Base-by-base conservation (phyloP, 2,888 invertebrate species). In the Caenorhabditis japonica region DNA sequence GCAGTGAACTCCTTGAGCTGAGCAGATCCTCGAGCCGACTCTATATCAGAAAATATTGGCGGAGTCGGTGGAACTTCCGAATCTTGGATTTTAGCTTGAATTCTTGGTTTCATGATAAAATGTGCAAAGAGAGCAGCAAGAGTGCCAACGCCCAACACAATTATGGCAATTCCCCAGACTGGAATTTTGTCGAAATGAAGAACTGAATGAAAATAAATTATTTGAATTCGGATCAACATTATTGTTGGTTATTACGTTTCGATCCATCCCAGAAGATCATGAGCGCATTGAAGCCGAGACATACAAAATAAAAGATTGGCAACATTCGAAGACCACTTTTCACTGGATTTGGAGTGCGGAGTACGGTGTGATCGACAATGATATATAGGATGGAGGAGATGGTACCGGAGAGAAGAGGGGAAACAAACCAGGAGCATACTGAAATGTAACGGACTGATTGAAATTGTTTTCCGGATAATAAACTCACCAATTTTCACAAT, bases 351-450 rank as follows among this genome's bases (percentile, higher is more conserved):
- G 74, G 66, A 46, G 74, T 70, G 49, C 82, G 27, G n/a, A 87
- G 90, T 79, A 97, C 94, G 85, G 92, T 92, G 75, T 91, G 91
- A 77, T 93, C 92, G 79, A 97, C 93, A 75, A 93, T 87, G 89
- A 93, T 91, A 88, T 92, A 95, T 60, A 97, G 90, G 38, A 91
- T 76, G 39, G 92, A 92, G 4, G 97, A 96, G 55, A 94, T 93
- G 1, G 92, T 83, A 2, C 97, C 97, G 82, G 96, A 96, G 84
- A 97, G 90, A 15, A 94, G 90, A 1, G 97, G 97, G 25, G 96
- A 97, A 47, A 96, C 92, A 88, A 97, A 95, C 97, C 97, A 97
- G 0, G 97, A 97, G 84, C 92, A 92, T 84, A 95, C 92, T 91
- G 88, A 53, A 87, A n/a, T n/a, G n/a, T n/a, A n/a, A n/a, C n/a